Evolutionary conservation across 2,113 vertebrate genomes (phyloP), one percentile per base, ranked within the genome.

Genomic region (Lates calcarifer): DNA sequence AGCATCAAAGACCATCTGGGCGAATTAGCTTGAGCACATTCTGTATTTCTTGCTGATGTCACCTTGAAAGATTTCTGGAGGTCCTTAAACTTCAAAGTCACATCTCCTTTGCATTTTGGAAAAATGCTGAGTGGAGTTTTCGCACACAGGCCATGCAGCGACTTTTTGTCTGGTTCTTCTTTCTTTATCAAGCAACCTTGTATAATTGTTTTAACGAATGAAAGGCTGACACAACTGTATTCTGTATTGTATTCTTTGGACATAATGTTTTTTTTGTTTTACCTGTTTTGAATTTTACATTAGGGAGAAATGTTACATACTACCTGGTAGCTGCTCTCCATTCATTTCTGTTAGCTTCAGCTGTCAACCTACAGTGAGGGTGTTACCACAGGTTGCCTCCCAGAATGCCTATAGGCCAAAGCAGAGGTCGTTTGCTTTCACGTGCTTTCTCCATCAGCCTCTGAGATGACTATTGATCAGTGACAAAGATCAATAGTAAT

Each of bases 381-480:
- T 20, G 17, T 4, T 47, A 10, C 28, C 5, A 39, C 45, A 63
- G n/a, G 47, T 22, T 6, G n/a, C 29, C 24, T 56, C 10, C 41
- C 43, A 28, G 37, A 14, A 63, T 26, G 53, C 28, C 49, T 33
- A 63, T 8, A 17, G 55, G 41, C 35, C 49, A 26, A 67, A 58
- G 26, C 75, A 28, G 0, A 62, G 64, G 74, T 76, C 73, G 74
- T 60, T 26, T 47, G 49, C 7, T 6, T 77, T 41, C 72, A 63
- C 47, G 15, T 5, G 51, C 20, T 39, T 29, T n/a, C 66, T 73
- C 67, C 57, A 67, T 63, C 75, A 61, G 55, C 56, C 62, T 33
- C 71, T 33, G 47, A 68, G 39, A 79, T 64, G 80, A 24, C 35
- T 71, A 83, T 86, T 74, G 83, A 87, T 75, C 73, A 77, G 24